Conservation (phyloP, 2,797 vertebrate species). For the Schizothorax lantsangensis region DNA sequence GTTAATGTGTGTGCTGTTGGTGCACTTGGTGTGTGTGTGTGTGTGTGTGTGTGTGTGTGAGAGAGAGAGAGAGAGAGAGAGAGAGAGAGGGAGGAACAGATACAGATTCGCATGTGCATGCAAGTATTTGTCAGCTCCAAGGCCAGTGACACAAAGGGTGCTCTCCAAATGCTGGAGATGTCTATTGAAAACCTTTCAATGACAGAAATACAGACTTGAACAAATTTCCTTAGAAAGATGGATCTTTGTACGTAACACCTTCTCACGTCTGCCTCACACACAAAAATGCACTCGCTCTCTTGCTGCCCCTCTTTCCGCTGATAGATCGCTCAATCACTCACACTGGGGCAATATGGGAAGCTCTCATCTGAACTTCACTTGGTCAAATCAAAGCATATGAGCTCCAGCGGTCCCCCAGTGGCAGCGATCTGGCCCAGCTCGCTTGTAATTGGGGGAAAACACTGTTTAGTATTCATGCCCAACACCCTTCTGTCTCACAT, state of each 20-base stretch:
- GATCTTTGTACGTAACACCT: constrained; percentile 44
- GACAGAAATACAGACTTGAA: constrained; percentile 23
- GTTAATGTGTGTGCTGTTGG: constrained; percentile 40
- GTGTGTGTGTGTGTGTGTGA: neutral
- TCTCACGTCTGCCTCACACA: constrained; percentile 22
- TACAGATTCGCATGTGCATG: constrained; percentile 5
- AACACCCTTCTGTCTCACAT: constrained; percentile 60
- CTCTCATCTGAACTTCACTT: constrained; percentile 47
- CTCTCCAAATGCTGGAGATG: constrained; percentile 36
- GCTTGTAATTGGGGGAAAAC: constrained; percentile 57
- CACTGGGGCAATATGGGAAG: constrained; percentile 38
- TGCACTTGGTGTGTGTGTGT: constrained; percentile 9
- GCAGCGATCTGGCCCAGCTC: constrained; percentile 49
- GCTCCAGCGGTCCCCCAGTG: constrained; percentile 45
- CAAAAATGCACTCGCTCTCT: constrained; percentile 3
- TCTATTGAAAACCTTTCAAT: constrained; percentile 41
- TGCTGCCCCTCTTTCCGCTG: constrained; percentile 23
- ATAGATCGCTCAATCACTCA: constrained; percentile 39
- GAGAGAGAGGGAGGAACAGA: neutral
- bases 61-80: neutral
- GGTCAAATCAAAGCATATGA: constrained; percentile 53
- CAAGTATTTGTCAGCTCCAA: constrained; percentile 45
- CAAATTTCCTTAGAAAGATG: constrained; percentile 44
- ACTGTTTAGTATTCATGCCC: constrained; percentile 64
- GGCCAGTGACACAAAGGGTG: constrained; percentile 45